Evolutionary conservation across 2,113 vertebrate genomes (phyloP).

Genomic region (Emydocephalus ijimae): DNA sequence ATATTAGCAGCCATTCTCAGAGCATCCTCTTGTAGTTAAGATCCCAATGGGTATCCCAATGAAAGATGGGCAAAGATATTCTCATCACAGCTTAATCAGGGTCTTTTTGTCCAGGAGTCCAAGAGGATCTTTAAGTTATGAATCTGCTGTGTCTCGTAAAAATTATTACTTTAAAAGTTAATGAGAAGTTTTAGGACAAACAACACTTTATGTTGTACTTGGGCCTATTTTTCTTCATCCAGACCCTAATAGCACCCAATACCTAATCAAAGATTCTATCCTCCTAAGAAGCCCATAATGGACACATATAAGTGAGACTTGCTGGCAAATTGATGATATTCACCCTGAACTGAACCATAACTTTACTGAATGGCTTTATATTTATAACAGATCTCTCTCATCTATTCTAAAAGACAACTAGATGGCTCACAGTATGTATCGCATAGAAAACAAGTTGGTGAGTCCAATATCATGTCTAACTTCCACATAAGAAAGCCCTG

Average conservation of each 20-base stretch:
- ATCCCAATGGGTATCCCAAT: neutral
- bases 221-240: neutral
- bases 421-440: neutral
- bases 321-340: neutral
- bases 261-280: neutral
- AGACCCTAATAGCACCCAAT: neutral
- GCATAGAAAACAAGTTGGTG: neutral
- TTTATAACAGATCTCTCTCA: neutral
- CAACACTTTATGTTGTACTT: neutral
- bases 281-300: neutral
- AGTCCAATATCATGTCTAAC: neutral
- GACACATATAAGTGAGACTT: neutral
- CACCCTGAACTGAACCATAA: neutral
- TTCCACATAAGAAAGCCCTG: neutral
- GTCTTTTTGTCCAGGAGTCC: neutral
- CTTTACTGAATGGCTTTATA: neutral
- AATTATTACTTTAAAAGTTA: neutral
- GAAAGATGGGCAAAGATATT: neutral
- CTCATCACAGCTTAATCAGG: neutral
- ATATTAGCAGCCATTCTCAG: neutral
- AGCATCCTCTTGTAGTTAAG: neutral
- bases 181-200: neutral
- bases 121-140: neutral
- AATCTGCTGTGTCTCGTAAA: neutral
- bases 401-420: neutral